Evolutionary conservation across 2,113 vertebrate genomes (phyloP).

Genomic region (Mungos mungo): DNA sequence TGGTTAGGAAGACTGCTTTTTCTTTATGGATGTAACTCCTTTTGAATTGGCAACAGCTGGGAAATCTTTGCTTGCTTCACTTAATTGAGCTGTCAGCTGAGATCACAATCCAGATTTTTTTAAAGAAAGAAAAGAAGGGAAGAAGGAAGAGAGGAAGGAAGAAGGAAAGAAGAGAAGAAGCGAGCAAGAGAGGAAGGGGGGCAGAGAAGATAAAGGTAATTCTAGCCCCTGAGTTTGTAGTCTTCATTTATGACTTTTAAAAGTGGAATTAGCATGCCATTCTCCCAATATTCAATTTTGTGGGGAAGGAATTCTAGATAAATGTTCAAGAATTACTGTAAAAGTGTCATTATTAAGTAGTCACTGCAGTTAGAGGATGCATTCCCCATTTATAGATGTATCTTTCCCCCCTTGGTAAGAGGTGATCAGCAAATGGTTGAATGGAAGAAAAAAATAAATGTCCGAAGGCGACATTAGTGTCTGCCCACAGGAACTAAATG

Average conservation of each 20-base stretch:
- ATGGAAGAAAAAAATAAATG: constrained; percentile 25
- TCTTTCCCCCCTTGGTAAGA: not conserved
- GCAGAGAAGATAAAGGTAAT: not conserved
- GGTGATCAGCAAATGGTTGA: constrained; percentile 5
- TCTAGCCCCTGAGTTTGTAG: not conserved
- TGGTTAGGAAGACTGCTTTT: not conserved
- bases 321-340: not conserved
- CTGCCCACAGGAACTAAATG: not conserved
- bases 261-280: not conserved
- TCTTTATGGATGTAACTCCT: not conserved
- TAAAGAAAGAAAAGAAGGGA: not conserved
- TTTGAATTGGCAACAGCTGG: not conserved
- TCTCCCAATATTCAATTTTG: not conserved
- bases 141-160: not conserved
- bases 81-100: not conserved
- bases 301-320: not conserved
- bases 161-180: too few species aligned
- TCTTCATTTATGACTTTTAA: not conserved
- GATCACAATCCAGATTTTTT: not conserved
- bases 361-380: not conserved
- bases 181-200: not conserved
- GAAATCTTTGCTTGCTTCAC: not conserved
- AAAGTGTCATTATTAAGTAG: not conserved
- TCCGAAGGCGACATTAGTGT: not conserved
- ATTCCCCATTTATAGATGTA: not conserved